Evolutionary conservation across 2,113 vertebrate species (phyloP).

Genomic region (Dasypus novemcinctus): DNA sequence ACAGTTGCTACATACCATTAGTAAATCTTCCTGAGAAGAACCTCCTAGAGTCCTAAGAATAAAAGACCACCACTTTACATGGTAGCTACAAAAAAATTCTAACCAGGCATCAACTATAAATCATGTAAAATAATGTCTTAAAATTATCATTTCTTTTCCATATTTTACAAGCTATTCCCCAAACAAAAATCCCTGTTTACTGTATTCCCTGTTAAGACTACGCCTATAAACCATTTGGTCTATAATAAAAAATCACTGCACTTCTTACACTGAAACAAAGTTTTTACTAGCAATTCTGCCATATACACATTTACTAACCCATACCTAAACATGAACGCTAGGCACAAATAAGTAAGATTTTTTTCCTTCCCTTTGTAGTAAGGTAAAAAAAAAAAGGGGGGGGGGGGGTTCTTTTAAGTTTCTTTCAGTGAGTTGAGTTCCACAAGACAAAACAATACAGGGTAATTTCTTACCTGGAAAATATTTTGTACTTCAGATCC

Average conservation of each 20-base stretch:
- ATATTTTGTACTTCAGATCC: slow-evolving; percentile 88
- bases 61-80: neutral
- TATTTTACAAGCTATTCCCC: neutral
- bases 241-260: neutral
- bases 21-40: neutral
- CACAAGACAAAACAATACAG: slow-evolving; percentile 80
- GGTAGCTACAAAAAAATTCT: slow-evolving; percentile 13
- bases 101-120: slow-evolving; percentile 14
- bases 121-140: neutral
- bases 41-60: neutral
- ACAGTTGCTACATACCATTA: neutral
- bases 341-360: neutral
- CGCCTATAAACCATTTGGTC: neutral
- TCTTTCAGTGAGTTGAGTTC: slow-evolving; percentile 42
- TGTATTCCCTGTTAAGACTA: neutral
- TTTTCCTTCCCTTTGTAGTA: neutral
- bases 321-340: neutral
- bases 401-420: neutral
- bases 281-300: neutral
- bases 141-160: neutral
- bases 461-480: slow-evolving; percentile 87
- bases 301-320: neutral
- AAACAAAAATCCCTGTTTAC: slow-evolving; percentile 21
- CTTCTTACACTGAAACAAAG: neutral
- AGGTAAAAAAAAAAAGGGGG: neutral